A percentile compares a stretch with the other conserved stretches of the same genome.
Evolutionary conservation across 2,888 invertebrate genomes (phyloP).

Genomic region (Rhogogaster chlorosoma): DNA sequence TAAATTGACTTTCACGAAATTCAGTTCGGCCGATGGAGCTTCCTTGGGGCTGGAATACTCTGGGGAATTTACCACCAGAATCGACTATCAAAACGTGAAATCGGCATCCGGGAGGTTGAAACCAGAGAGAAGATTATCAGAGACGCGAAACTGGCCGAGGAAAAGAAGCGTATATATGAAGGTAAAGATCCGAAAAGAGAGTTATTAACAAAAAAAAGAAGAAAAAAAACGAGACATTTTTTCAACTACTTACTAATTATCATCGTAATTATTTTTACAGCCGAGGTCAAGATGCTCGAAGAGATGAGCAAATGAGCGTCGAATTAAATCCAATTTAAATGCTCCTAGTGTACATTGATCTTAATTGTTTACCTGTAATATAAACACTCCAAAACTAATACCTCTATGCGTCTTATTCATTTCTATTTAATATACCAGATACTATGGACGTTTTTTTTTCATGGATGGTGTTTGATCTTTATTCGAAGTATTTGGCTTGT

Average conservation of each 20-base stretch:
- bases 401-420: neutral
- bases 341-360: conserved; percentile 50
- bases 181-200: neutral
- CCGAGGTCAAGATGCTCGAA: conserved; percentile 78
- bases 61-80: conserved; percentile 88
- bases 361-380: conserved; percentile 47
- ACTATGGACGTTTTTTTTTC: neutral
- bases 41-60: conserved; percentile 85
- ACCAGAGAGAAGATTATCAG: conserved; percentile 84
- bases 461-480: neutral
- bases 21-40: conserved; percentile 91
- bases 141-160: conserved; percentile 86
- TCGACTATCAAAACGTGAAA: conserved; percentile 85
- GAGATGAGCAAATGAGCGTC: conserved; percentile 70
- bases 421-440: neutral
- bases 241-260: neutral
- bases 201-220: conserved; percentile 17
- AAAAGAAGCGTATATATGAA: conserved; percentile 80
- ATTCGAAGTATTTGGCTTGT: neutral
- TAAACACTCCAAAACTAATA: conserved; percentile 26
- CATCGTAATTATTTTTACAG: conserved; percentile 74
- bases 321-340: neutral
- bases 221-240: neutral
- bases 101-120: conserved; percentile 84
- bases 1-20: conserved; percentile 60